phyloP scores from a whole-genome alignment of 2,888 invertebrate species.

The Neocrepidodera transversa region DNA sequence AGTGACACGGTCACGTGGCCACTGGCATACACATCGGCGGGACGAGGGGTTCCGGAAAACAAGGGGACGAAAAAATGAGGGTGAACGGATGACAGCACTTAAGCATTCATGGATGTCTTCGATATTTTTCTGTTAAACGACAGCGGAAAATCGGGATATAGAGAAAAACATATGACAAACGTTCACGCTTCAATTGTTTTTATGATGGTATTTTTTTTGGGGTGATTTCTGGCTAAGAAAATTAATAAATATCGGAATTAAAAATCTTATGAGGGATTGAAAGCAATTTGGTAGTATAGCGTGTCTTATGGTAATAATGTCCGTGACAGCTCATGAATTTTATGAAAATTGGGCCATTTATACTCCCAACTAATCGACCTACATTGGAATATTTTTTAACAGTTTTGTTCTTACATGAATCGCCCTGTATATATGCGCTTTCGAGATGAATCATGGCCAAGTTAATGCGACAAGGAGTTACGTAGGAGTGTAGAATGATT shows the following conservation, averaged over 20 bases:
- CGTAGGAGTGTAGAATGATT: slow-evolving; percentile 38
- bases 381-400: no score
- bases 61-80: slow-evolving; percentile 28
- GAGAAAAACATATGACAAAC: slow-evolving; percentile 36
- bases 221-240: no score
- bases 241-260: no score
- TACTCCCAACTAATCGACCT: no score
- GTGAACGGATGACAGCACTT: slow-evolving; percentile 32
- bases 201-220: slow-evolving; percentile 11
- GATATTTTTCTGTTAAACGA: slow-evolving; percentile 34
- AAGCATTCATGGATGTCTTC: slow-evolving; percentile 36
- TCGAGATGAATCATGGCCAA: slow-evolving; percentile 38
- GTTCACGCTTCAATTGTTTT: slow-evolving; percentile 37
- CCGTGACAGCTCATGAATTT: no score
- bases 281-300: no score
- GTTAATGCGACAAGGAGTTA: slow-evolving; percentile 39
- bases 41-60: slow-evolving; percentile 24
- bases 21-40: slow-evolving; percentile 35
- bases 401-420: no score
- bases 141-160: slow-evolving; percentile 37
- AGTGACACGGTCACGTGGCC: slow-evolving; percentile 47
- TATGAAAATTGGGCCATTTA: no score
- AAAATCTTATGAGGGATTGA: no score
- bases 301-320: no score
- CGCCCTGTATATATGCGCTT: no score